Conservation (phyloP, 2,113 vertebrate genomes). For the Cheilinus undulatus region DNA sequence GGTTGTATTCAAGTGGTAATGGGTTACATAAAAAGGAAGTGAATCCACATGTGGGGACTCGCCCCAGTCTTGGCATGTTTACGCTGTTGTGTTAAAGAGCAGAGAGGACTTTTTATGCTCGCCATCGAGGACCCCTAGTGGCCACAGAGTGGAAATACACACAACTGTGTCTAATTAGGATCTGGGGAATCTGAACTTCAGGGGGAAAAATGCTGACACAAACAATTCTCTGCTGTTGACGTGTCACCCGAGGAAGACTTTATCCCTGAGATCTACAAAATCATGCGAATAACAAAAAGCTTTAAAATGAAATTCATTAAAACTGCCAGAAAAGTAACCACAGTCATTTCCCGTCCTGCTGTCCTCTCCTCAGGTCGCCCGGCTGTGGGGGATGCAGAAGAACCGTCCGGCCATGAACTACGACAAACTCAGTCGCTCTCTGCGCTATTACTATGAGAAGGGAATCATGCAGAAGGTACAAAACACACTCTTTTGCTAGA, state of each 20-base stretch:
- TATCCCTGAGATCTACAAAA: background rate
- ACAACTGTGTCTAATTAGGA: background rate
- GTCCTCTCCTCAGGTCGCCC: constrained; percentile 88
- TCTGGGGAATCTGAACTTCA: constrained; percentile 2
- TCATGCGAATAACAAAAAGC: background rate
- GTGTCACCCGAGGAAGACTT: background rate
- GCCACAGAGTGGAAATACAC: constrained; percentile 1
- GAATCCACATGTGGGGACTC: constrained; percentile 74
- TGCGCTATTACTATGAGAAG: constrained; percentile 98
- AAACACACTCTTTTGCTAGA: background rate
- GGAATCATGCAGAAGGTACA: constrained; percentile 99
- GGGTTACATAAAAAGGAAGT: constrained; percentile 81
- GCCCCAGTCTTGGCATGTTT: constrained; percentile 59
- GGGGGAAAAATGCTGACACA: background rate
- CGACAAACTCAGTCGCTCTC: constrained; percentile 96
- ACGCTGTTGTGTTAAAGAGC: constrained; percentile 4
- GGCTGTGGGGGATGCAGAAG: constrained; percentile 99
- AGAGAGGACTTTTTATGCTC: constrained; percentile 17
- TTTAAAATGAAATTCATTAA: background rate
- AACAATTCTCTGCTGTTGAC: constrained; percentile 8
- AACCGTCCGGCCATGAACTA: constrained; percentile 99
- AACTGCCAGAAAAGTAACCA: constrained; percentile 21
- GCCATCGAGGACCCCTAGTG: constrained; percentile 62
- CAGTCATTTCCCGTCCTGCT: constrained; percentile 1
- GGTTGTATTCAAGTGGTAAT: constrained; percentile 78